Evolutionary conservation across 2,113 vertebrate genomes (phyloP).

Genomic region (Macquaria ambigua): DNA sequence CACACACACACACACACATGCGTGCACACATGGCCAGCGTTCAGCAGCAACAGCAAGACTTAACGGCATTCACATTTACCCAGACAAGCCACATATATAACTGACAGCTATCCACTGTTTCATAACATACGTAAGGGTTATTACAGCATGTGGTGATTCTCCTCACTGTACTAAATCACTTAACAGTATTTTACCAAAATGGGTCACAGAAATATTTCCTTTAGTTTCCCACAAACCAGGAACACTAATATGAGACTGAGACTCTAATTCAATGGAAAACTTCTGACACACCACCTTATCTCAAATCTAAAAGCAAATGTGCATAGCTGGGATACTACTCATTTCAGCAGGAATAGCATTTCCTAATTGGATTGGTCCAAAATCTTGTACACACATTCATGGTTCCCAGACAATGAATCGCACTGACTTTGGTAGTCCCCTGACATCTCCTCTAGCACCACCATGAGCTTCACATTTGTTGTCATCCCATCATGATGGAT

Average conservation of each 20-base stretch:
- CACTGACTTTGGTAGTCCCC: neutral
- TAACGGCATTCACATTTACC: conserved; percentile 42
- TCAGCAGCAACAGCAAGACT: neutral
- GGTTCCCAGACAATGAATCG: neutral
- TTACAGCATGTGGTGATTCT: conserved; percentile 34
- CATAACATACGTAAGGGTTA: conserved; percentile 8
- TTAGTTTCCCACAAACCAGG: neutral
- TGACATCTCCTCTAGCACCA: no score
- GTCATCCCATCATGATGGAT: neutral
- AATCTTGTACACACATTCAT: neutral
- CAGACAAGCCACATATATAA: conserved; percentile 48
- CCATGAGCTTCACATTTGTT: neutral
- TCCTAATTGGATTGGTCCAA: no score
- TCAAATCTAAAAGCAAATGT: no score
- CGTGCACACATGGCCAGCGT: conserved; percentile 16
- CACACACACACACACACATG: conserved; percentile 1
- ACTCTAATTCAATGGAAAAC: neutral
- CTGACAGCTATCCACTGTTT: conserved; percentile 30
- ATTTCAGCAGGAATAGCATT: no score
- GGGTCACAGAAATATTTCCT: neutral
- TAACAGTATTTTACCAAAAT: neutral
- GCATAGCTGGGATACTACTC: no score
- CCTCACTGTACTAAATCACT: conserved; percentile 24
- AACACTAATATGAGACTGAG: neutral
- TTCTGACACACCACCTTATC: neutral